Evolutionary conservation across 2,113 vertebrate species (phyloP).

Genomic region (Dendrocopos noguchii): DNA sequence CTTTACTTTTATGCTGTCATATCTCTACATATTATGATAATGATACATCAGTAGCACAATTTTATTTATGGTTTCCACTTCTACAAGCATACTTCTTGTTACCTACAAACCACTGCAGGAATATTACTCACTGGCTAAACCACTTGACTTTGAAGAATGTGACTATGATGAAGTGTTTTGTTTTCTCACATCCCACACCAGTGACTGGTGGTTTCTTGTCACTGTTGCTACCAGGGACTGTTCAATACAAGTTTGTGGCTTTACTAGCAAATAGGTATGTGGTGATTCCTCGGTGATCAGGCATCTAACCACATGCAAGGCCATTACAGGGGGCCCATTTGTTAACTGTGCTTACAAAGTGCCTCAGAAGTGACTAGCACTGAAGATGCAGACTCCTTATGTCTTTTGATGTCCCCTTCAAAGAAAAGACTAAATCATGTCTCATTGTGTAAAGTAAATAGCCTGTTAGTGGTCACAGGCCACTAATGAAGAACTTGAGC

Average conservation of each 20-base stretch:
- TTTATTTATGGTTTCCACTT: conserved; percentile 23
- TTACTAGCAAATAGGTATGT: neutral
- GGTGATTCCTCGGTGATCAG: neutral
- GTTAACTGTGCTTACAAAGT: neutral
- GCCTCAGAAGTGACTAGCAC: neutral
- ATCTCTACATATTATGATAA: neutral
- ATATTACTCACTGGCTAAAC: conserved; percentile 8
- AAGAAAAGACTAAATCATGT: neutral
- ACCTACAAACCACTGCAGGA: conserved; percentile 25
- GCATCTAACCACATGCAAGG: neutral
- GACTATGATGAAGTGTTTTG: neutral
- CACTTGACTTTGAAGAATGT: conserved; percentile 9
- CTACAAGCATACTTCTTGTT: neutral
- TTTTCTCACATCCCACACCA: conserved; percentile 31
- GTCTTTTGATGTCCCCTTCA: conserved; percentile 30
- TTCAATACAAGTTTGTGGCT: neutral
- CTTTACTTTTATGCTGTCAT: neutral
- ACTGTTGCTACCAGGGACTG: neutral
- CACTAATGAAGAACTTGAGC: neutral
- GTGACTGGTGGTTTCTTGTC: conserved; percentile 9
- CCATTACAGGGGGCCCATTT: neutral
- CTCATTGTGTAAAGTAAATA: neutral
- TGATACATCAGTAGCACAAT: neutral
- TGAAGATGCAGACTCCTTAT: neutral
- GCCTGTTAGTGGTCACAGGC: neutral